Evolutionary conservation across 2,888 invertebrate species (phyloP).

Genomic region (Conops quadrifasciatus): DNA sequence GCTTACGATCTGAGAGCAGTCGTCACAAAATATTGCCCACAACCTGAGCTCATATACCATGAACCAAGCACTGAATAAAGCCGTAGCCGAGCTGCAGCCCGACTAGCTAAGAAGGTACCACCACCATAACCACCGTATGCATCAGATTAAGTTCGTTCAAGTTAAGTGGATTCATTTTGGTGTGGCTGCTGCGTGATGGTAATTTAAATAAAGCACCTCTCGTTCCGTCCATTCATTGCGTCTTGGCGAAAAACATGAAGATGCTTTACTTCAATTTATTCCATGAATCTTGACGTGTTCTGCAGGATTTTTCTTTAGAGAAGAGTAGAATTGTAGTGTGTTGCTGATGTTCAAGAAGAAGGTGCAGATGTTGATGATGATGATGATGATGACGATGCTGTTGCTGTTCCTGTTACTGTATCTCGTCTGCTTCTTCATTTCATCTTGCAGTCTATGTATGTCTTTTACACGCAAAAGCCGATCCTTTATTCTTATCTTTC

Average conservation of each 20-base stretch:
- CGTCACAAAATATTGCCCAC: too few relatives aligned
- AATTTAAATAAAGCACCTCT: slow-evolving; percentile 56
- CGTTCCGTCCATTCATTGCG: slow-evolving; percentile 12
- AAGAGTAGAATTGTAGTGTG: background rate
- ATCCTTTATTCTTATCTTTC: slow-evolving; percentile 20
- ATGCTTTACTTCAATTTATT: slow-evolving; percentile 8
- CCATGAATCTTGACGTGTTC: background rate
- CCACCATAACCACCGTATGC: slow-evolving; percentile 48
- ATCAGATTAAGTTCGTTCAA: slow-evolving; percentile 58
- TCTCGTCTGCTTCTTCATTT: background rate
- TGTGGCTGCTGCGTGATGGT: slow-evolving; percentile 52
- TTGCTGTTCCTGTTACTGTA: background rate
- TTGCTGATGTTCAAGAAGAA: background rate
- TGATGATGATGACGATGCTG: background rate
- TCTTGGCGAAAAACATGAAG: slow-evolving; percentile 1
- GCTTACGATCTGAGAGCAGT: too few relatives aligned
- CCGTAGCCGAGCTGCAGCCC: background rate
- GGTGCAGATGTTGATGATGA: slow-evolving; percentile 11
- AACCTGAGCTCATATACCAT: too few relatives aligned
- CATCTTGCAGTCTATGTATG: background rate
- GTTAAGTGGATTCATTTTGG: slow-evolving; percentile 57
- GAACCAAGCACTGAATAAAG: too few relatives aligned
- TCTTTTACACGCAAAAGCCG: background rate
- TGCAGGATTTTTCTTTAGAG: background rate
- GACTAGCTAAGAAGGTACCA: slow-evolving; percentile 21